phyloP scores from a whole-genome alignment of 2,888 invertebrate genomes.

The Apomyelois bistriatella region DNA sequence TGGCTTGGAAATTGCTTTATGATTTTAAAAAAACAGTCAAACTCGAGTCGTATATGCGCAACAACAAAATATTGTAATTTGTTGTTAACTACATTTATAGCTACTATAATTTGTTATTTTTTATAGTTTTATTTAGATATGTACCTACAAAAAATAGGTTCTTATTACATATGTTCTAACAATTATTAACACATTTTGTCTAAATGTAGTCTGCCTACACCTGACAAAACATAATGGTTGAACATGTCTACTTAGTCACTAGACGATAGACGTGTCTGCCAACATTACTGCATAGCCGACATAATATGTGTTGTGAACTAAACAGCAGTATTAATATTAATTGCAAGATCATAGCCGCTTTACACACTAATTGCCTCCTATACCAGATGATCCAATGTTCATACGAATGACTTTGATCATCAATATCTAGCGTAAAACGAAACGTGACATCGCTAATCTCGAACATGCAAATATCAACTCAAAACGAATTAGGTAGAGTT shows the following conservation, averaged over 20 bases:
- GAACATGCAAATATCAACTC: not conserved
- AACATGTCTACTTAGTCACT: not conserved
- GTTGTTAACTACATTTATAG: no score
- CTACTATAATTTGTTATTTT: no score
- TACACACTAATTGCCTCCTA: conserved; percentile 41
- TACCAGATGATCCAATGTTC: conserved; percentile 40
- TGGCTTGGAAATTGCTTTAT: no score
- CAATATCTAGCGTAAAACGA: conserved; percentile 28
- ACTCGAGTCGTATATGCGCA: no score
- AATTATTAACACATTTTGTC: no score
- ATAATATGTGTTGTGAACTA: conserved; percentile 16
- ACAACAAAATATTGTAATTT: no score
- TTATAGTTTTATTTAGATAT: no score
- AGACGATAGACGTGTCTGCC: not conserved
- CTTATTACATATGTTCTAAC: no score
- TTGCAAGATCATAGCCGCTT: conserved; percentile 38
- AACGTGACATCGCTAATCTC: conserved; percentile 20
- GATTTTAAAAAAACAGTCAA: no score
- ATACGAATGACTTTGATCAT: conserved; percentile 47
- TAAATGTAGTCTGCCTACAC: not conserved
- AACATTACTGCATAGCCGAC: not conserved
- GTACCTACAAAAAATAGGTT: no score
- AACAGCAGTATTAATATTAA: conserved; percentile 38
- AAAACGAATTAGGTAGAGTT: not conserved
- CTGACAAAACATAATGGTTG: not conserved